Base-by-base conservation (phyloP, 1,140 invertebrate genomes). In the Epicauta chinensis region DNA sequence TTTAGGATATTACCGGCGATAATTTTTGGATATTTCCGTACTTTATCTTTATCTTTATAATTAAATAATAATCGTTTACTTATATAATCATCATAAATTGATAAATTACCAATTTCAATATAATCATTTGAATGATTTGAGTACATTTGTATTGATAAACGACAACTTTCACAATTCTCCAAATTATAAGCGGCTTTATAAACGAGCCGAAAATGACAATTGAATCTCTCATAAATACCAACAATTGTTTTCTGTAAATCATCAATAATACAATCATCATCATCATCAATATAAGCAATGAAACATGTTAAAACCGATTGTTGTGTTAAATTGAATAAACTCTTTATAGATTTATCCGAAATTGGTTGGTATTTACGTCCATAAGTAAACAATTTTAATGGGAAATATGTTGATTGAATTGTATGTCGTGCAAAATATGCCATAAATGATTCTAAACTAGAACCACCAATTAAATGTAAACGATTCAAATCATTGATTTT, bases 31-130 rank as follows among this genome's bases (percentile, higher is more conserved):
- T 77, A 86, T 5, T 73, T 64, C 34, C 53, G 61, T 44, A 73
- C 63, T 32, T 74, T 75, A 1, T 74, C 61, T 38, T 77, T 74
- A 39, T 67, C 65, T 11, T 3, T 12, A 60, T 80, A 81, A 39
- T 68, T 76, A 41, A 82, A 79, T 55, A 83, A 66, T 15, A 87
- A 68, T 43, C 84, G 74, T 66, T 86, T 84, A 62, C 81, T 83
- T 13, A 86, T 75, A 62, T 79, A 88, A 56, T 80, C 74, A 30
- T 77, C 79, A 63, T 75, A 78, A 9, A 79, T 43, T 1, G 81
- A 82, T 36, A 87, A 45, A 71, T 81, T 71, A 3, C 80, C 84
- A 49, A 86, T 74, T 73, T 83, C 81, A 2, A 85, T 59, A 66
- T 84, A 87, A 15, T 64, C 56, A 37, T 78, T 59, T 14, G 69